These are phyloP conservation scores for Plestiodon gilberti DNA, from an alignment of 2,113 vertebrate genomes.

Conservation along the genomic window DNA sequence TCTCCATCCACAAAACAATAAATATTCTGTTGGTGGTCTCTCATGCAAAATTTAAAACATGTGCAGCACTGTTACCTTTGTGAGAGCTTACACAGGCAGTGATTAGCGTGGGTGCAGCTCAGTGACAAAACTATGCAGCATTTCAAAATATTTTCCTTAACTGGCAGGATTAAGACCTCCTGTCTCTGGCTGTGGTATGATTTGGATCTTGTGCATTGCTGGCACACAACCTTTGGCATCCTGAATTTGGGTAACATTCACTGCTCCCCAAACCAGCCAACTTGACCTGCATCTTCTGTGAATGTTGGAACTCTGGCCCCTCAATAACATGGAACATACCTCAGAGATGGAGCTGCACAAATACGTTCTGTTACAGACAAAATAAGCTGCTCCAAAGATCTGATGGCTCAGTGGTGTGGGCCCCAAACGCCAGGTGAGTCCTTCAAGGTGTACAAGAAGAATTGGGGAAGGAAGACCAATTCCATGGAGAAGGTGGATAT, in stretches of 20 bases:
- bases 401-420: not conserved
- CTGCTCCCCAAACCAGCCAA: not conserved
- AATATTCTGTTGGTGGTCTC: conserved; percentile 41
- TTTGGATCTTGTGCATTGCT: not conserved
- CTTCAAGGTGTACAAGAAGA: not conserved
- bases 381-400: not conserved
- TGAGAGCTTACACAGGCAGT: conserved; percentile 12
- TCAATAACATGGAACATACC: not conserved
- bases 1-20: conserved; percentile 31
- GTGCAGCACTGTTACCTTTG: conserved; percentile 31
- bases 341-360: not conserved
- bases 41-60: conserved; percentile 38
- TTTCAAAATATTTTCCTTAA: conserved; percentile 15
- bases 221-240: not conserved
- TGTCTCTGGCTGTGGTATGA: not conserved
- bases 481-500: not conserved
- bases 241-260: not conserved
- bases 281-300: not conserved
- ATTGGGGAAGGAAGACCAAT: not conserved
- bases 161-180: not conserved
- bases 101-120: conserved; percentile 25
- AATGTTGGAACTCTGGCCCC: not conserved
- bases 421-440: not conserved
- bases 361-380: no score
- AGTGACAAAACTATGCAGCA: conserved; percentile 12